A percentile compares a stretch with the other conserved stretches of the same genome.
Conservation (phyloP, 2,797 vertebrate genomes). For the Karalla daura region DNA sequence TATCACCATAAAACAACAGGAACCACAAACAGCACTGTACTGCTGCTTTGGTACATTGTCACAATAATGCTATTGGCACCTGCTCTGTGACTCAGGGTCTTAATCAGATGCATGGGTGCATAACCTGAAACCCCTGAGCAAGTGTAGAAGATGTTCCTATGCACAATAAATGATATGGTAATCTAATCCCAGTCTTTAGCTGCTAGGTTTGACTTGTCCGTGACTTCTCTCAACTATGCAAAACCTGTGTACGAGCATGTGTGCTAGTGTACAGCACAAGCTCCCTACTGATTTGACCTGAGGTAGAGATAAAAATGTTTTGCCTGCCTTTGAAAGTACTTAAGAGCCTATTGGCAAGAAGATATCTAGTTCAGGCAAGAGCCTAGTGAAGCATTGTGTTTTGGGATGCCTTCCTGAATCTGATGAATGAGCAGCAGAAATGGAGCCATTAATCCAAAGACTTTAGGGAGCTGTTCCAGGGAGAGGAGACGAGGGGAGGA, state of each 20-base stretch:
- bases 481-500: conserved; percentile 60
- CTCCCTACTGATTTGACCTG: conserved; percentile 36
- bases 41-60: not conserved
- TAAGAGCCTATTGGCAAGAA: conserved; percentile 60
- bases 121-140: not conserved
- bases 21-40: not conserved
- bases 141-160: no score
- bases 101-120: no score
- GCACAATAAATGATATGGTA: no score
- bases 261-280: not conserved
- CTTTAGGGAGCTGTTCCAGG: conserved; percentile 77
- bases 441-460: conserved; percentile 87
- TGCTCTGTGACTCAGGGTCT: no score
- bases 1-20: not conserved
- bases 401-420: conserved; percentile 65
- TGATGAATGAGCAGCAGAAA: conserved; percentile 82
- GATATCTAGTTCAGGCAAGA: conserved; percentile 60
- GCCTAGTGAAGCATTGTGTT: conserved; percentile 64
- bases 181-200: not conserved
- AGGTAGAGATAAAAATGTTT: conserved; percentile 57
- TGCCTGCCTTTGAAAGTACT: conserved; percentile 53
- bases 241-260: conserved; percentile 1
- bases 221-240: conserved; percentile 12
- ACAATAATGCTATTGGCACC: not conserved
- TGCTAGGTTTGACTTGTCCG: not conserved